Evolutionary conservation across 2,797 vertebrate genomes (phyloP), one percentile per base, ranked within the genome.

Genomic region (Carduelis carduelis): DNA sequence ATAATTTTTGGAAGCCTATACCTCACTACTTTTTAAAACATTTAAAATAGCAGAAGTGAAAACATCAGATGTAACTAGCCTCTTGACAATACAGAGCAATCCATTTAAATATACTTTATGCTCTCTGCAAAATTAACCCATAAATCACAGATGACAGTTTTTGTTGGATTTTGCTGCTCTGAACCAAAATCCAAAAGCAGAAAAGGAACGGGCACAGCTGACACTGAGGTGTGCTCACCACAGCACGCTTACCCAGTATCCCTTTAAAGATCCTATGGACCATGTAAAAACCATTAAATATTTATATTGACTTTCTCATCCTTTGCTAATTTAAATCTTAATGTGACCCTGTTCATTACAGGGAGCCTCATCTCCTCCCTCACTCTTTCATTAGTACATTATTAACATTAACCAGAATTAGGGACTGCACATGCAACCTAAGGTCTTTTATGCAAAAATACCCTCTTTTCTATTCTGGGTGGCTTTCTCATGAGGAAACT

Each of bases 271-370:
- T 69, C 78, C 65, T 76, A 55, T 63, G 49, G 78, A 83, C 44
- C 46, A 75, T 0, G 0, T 44, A 71, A 90, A 92, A 85, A 55
- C 59, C 46, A 78, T 86, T 86, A 65, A 91, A 92, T 95, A 89
- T 89, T 96, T 94, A 92, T 78, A 88, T 0, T 79, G 76, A 65
- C 65, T 91, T 70, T 59, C n/a, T 22, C 52, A 65, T 81, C 61
- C 50, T 83, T 78, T 81, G 59, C 32, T 83, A 83, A 92, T 94
- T 89, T 72, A 88, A 92, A 94, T 83, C 61, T 71, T 94, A 91
- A 92, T 91, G 71, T 46, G 63, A 75, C 74, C 61, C 66, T 88
- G 56, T 74, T 97, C 77, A 78, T 72, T 81, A 81, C 44, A 69
- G 37, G 37, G 37, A 39, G 32, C 26, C 47, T 69, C 90, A 65